phyloP scores from a whole-genome alignment of 2,888 invertebrate species.

The Drosophila demipolita region DNA sequence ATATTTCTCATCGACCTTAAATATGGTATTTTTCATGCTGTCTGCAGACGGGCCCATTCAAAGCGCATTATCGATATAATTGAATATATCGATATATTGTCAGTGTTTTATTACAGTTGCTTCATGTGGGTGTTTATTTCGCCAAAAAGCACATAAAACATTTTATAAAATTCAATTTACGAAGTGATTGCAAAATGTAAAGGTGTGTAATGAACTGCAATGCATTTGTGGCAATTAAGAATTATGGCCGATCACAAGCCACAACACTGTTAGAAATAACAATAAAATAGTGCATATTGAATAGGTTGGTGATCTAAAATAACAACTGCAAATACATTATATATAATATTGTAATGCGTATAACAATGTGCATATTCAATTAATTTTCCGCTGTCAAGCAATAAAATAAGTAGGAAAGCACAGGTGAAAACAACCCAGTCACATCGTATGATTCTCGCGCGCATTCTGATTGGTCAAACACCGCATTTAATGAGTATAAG shows the following conservation, averaged over 20 bases:
- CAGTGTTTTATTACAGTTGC: slow-evolving; percentile 7
- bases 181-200: slow-evolving; percentile 6
- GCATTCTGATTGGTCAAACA: slow-evolving; percentile 81
- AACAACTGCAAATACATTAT: not conserved
- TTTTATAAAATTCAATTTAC: not conserved
- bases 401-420: slow-evolving; percentile 25
- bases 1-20: not conserved
- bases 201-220: slow-evolving; percentile 3
- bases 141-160: slow-evolving; percentile 10
- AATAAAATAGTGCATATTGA: slow-evolving; percentile 30
- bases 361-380: slow-evolving; percentile 6
- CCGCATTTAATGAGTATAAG: slow-evolving; percentile 43
- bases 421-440: slow-evolving; percentile 63
- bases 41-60: not conserved
- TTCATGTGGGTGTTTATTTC: slow-evolving; percentile 14
- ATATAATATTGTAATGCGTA: not conserved
- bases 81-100: slow-evolving; percentile 30
- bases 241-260: slow-evolving; percentile 35
- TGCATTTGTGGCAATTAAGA: not conserved
- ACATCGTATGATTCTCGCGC: slow-evolving; percentile 84
- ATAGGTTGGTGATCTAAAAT: slow-evolving; percentile 22
- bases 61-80: slow-evolving; percentile 26
- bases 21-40: slow-evolving; percentile 8
- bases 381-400: slow-evolving; percentile 12
- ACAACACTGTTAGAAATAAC: slow-evolving; percentile 13